A percentile compares a stretch with the other conserved stretches of the same genome.
Conservation (phyloP, 2,888 invertebrate species). For the Monochamus alternatus region DNA sequence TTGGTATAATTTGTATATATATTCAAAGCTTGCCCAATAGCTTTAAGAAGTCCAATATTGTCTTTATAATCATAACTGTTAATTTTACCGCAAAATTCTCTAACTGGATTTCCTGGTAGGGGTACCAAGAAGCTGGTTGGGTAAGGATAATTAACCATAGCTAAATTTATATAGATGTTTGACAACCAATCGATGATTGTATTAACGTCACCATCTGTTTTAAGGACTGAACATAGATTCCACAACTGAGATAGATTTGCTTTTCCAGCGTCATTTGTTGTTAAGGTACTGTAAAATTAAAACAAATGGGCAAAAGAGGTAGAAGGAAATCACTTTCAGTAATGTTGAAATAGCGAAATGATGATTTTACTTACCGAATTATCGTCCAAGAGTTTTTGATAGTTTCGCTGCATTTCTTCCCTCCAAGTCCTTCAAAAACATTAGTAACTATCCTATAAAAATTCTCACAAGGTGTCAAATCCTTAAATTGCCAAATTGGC, state of each 20-base stretch:
- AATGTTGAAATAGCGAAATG: too few relatives aligned
- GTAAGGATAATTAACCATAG: slow-evolving; percentile 98
- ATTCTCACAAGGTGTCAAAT: slow-evolving; percentile 84
- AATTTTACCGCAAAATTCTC: slow-evolving; percentile 75
- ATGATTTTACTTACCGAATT: slow-evolving; percentile 75
- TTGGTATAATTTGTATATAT: slow-evolving; percentile 90
- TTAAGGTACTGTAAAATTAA: slow-evolving; percentile 69
- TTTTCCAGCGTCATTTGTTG: slow-evolving; percentile 77
- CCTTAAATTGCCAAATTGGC: slow-evolving; percentile 90
- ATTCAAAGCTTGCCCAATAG: slow-evolving; percentile 80
- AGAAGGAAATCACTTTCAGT: too few relatives aligned
- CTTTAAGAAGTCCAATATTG: slow-evolving; percentile 72
- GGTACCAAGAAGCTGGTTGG: slow-evolving; percentile 85
- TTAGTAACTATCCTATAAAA: slow-evolving; percentile 86
- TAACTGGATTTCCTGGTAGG: slow-evolving; percentile 89
- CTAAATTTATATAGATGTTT: slow-evolving; percentile 84
- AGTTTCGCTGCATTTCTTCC: slow-evolving; percentile 78
- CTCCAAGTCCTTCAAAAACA: slow-evolving; percentile 75
- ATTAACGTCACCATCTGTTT: slow-evolving; percentile 73
- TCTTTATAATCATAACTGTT: slow-evolving; percentile 52
- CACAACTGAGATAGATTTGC: slow-evolving; percentile 81
- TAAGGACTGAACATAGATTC: slow-evolving; percentile 83
- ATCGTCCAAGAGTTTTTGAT: slow-evolving; percentile 86
- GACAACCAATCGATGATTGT: slow-evolving; percentile 80
- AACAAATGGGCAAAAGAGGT: not conserved